A percentile compares a stretch with the other conserved stretches of the same genome.
phyloP scores from a whole-genome alignment of 1,140 invertebrate genomes.

The Sitophilus oryzae region DNA sequence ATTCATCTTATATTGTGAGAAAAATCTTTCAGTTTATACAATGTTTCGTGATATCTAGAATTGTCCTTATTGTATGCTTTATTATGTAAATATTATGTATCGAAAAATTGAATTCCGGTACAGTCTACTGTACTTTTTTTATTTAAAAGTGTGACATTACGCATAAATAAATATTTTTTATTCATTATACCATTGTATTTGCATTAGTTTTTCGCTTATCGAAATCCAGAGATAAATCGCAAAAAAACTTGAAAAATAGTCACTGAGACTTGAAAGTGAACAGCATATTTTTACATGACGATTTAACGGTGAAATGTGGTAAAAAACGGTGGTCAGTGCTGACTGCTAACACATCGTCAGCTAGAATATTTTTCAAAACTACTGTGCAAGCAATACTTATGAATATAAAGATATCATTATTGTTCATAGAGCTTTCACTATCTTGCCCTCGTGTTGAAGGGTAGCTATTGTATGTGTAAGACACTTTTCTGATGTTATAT shows the following conservation, averaged over 20 bases:
- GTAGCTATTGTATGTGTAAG: neutral
- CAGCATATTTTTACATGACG: constrained; percentile 97
- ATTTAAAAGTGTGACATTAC: too few species aligned
- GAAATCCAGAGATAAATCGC: constrained; percentile 98
- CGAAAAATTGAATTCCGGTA: too few species aligned
- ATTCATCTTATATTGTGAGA: too few species aligned
- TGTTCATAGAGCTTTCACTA: constrained; percentile 1
- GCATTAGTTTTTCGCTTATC: constrained; percentile 84
- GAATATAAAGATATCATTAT: neutral
- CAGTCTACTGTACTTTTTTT: too few species aligned
- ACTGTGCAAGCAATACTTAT: constrained; percentile 38
- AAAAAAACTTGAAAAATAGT: constrained; percentile 98
- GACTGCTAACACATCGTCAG: constrained; percentile 93
- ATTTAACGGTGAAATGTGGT: constrained; percentile 96
- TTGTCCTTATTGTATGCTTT: too few species aligned
- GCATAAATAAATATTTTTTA: too few species aligned
- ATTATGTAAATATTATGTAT: too few species aligned
- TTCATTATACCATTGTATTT: too few species aligned
- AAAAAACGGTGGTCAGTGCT: constrained; percentile 93
- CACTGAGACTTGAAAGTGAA: constrained; percentile 97
- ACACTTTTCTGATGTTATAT: constrained; percentile 6
- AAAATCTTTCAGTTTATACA: too few species aligned
- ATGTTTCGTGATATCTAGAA: too few species aligned
- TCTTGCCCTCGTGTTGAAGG: constrained; percentile 1
- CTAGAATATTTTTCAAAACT: constrained; percentile 47